A percentile compares a stretch with the other conserved stretches of the same genome.
phyloP scores from a whole-genome alignment of 2,888 invertebrate species.

The Pammene fasciana region DNA sequence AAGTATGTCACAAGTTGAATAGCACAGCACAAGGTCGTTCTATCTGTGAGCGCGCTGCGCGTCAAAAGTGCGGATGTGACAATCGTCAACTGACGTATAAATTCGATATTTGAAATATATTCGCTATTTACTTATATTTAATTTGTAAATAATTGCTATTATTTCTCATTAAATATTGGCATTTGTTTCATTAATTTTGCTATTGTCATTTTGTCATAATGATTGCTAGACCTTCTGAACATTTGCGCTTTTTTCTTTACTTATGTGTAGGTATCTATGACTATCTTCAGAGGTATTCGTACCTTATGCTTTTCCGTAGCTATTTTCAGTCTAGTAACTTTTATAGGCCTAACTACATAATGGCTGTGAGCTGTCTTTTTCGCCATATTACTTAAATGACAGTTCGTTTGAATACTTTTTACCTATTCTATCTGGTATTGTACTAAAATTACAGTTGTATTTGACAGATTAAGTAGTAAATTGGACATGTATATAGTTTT shows the following conservation, averaged over 20 bases:
- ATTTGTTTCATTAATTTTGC: neutral
- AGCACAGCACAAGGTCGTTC: slow-evolving; percentile 78
- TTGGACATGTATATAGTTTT: no score
- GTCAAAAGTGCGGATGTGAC: slow-evolving; percentile 74
- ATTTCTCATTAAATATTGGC: neutral
- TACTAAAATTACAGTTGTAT: no score
- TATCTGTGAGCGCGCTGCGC: slow-evolving; percentile 73
- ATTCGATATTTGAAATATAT: slow-evolving; percentile 22
- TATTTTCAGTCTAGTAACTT: neutral
- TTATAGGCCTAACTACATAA: no score
- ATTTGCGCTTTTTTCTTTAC: slow-evolving; percentile 1
- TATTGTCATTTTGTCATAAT: neutral
- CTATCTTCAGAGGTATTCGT: neutral
- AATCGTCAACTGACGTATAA: neutral
- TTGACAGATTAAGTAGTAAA: no score
- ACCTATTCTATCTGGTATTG: no score
- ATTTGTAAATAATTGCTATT: neutral
- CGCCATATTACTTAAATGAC: no score
- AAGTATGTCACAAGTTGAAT: slow-evolving; percentile 82
- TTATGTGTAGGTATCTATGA: slow-evolving; percentile 12
- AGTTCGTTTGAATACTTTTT: no score
- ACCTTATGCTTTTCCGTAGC: neutral
- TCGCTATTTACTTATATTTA: neutral
- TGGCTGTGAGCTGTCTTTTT: no score
- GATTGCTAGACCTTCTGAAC: neutral